Evolutionary conservation across 2,888 invertebrate species (phyloP).

Genomic region (Trichacis sp.): DNA sequence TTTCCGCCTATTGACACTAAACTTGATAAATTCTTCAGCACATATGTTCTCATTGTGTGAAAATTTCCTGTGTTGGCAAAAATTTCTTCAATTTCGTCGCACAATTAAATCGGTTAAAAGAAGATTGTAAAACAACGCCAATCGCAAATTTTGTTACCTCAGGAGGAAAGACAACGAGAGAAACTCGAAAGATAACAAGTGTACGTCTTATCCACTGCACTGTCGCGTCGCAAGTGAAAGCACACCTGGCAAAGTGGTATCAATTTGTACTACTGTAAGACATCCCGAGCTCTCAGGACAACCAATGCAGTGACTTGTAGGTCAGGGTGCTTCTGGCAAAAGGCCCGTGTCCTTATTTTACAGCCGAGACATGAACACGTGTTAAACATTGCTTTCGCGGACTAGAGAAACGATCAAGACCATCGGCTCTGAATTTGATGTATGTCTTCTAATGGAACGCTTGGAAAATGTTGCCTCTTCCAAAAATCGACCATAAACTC

Average conservation of each 20-base stretch:
- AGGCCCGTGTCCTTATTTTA: conserved; percentile 24
- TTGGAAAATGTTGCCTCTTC: neutral
- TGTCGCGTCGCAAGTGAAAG: conserved; percentile 9
- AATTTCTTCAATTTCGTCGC: neutral
- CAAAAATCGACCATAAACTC: neutral
- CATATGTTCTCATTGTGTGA: too few relatives aligned
- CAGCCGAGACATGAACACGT: neutral
- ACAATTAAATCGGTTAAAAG: too few relatives aligned
- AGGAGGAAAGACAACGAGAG: neutral
- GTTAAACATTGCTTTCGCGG: neutral
- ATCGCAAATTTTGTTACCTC: too few relatives aligned
- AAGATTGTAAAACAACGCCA: neutral
- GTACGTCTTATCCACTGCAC: conserved; percentile 2
- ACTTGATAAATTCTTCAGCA: too few relatives aligned
- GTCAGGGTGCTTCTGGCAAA: conserved; percentile 18
- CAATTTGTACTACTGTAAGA: conserved; percentile 14
- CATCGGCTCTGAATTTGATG: too few relatives aligned
- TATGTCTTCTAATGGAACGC: neutral
- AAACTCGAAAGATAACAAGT: neutral
- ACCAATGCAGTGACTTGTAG: conserved; percentile 9
- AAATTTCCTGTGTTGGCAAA: too few relatives aligned
- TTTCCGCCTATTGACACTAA: too few relatives aligned
- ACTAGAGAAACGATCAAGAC: neutral
- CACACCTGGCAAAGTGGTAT: neutral
- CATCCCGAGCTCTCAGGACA: neutral